Base-by-base conservation (phyloP, 2,113 vertebrate genomes). In the Rissa tridactyla region DNA sequence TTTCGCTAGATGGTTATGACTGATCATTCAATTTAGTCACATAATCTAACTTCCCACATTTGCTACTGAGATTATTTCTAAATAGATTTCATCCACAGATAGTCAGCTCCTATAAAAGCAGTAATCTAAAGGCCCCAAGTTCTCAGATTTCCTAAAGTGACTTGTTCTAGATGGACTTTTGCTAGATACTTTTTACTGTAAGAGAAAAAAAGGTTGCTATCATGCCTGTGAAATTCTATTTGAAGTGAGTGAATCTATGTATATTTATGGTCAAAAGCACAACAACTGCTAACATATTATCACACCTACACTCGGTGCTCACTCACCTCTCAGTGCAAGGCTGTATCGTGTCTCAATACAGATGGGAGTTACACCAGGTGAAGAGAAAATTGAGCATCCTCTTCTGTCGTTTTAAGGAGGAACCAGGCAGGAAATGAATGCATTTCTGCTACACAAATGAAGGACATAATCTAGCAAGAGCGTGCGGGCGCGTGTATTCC, bases 401-500 rank as follows among this genome's bases (percentile, higher is more conserved):
- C 51, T 49, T 38, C 29, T 27, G 22, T 7, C 4, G 8, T 32
- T 15, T 26, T 20, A 15, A 51, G 26, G 55, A 88, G 11, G 58
- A 90, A 8, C 27, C 23, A 58, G 32, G 21, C 77, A 79, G 44
- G 77, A 94, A 78, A 85, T n/a, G 0, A 26, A 23, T 8, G 30
- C 32, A 26, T 26, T 25, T 55, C 65, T 68, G 38, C 73, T 42
- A 34, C 61, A 36, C 22, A 60, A 52, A 60, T 16, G 10, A 38
- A 47, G 8, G 15, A 20, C 32, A 38, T 1, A 14, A 81, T 42
- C 9, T 57, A 61, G 25, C 0, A 0, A 47, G 34, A 68, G 22
- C 21, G 0, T 25, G 64, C 5, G 21, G 6, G 32, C 54, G n/a
- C 22, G 1, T 19, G 19, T 20, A 26, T 18, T 22, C 15, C 46